Base-by-base conservation (phyloP, 1,140 invertebrate species). In the Pogonomyrmex barbatus region DNA sequence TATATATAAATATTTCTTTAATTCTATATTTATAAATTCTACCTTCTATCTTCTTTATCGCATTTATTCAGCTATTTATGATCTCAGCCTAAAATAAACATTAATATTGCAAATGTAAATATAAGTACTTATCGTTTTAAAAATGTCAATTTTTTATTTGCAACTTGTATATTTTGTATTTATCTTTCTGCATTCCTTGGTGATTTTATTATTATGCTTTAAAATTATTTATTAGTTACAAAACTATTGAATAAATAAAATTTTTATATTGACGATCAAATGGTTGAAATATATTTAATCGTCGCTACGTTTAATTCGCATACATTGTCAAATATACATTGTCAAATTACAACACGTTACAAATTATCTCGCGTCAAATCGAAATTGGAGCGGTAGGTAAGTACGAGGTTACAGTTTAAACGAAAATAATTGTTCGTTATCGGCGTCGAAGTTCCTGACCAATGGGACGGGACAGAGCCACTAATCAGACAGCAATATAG, bases 381-480 rank as follows among this genome's bases (percentile, higher is more conserved):
- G 52, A 33, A 68, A 73, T 60, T 70, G 8, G 24, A 60, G 68
- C 54, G 30, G 12, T 39, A 30, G 60, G 14, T 47, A 75, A 83
- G 56, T 83, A 47, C 42, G 30, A 24, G 68, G n/a, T 60, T 71
- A 60, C 67, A 60, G 47, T 63, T 78, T 50, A 70, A 62, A 45
- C 62, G 86, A 92, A 93, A 93, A 91, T 93, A 92, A 93, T 93
- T 89, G 91, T 90, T 92, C 89, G 89, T 92, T 92, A 92, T 92
- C 91, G 88, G 58, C 83, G 88, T 79, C 70, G 73, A 82, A 83
- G 30, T 60, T 83, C n/a, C 50, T 73, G 82, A 77, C 84, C 86
- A 78, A 86, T 75, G 79, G 68, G 45, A 84, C n/a, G 52, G 56
- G 39, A 76, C 71, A 56, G 60, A 36, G 60, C 68, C 63, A 88